Base-by-base conservation (phyloP, 2,888 invertebrate species). In the Galerucella calmariensis region DNA sequence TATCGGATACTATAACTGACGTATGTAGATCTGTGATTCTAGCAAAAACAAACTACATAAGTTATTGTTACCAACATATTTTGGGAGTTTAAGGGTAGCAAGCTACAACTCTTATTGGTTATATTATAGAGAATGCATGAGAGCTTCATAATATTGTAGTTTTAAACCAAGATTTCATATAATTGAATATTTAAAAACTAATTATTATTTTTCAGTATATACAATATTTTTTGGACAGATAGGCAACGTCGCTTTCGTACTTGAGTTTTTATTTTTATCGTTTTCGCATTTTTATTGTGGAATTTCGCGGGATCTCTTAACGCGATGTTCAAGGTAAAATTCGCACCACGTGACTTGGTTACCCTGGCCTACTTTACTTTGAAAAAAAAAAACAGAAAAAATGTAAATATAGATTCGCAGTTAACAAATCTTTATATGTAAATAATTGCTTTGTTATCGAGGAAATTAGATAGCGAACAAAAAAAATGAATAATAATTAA, bases 351-450 rank as follows among this genome's bases (percentile, higher is more conserved):
- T 82, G 83, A 82, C 80, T 78, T 80, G 73, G 78, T 84, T 79
- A 83, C 84, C 88, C 83, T 87, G 88, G 87, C 89, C 89, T 89
- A 85, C 81, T 83, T 85, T 78, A 78, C 74, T 65, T 69, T 77
- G 41, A 46, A 76, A 77, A 80, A 81, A 81, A 82, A 81, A 81
- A 81, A 70, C 9, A 63, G 27, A 16, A 67, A 67, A 48, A 53
- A 51, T 51, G 14, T 69, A 62, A 48, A 46, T 20, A 66, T 20
- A 51, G 51, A 62, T 62, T 62, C 24, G 48, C 51, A 51, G 51
- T 48, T 41, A 24, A 58, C 56, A 65, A 56, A 63, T 62, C 27
- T 62, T 27, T 4, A 61, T 61, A 62, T 62, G 62, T 41, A 41
- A 62, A 62, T n/a, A 62, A 62, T 62, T 35, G n/a, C 35, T 62